Conservation (phyloP, 2,113 vertebrate species). For the Trinectes maculatus region DNA sequence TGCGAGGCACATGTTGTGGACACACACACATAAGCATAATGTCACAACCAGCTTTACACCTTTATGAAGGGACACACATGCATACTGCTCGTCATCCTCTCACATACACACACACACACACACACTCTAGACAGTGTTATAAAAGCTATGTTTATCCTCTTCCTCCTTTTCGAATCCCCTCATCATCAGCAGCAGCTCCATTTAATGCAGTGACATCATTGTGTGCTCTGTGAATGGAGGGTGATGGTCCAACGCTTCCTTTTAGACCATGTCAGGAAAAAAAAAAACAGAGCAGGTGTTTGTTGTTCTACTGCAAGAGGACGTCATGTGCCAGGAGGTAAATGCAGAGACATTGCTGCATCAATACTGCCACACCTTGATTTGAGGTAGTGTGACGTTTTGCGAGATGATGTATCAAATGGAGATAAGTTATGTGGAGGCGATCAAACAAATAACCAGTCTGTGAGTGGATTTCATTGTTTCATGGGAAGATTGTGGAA, state of each 20-base stretch:
- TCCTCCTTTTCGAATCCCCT: conserved; percentile 35
- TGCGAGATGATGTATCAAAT: conserved; percentile 39
- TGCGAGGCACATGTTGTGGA: conserved; percentile 19
- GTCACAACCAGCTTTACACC: conserved; percentile 8
- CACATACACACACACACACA: not conserved
- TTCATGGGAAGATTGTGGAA: not conserved
- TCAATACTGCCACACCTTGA: conserved; percentile 19
- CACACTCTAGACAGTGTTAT: conserved; percentile 4
- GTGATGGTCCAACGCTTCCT: conserved; percentile 51
- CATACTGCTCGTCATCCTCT: too few relatives aligned
- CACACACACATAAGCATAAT: not conserved
- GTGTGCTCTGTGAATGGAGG: conserved; percentile 38
- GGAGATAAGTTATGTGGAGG: not conserved
- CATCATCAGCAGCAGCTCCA: conserved; percentile 29
- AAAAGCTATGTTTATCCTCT: conserved; percentile 25
- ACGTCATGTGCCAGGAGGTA: conserved; percentile 7
- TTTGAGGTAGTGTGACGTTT: conserved; percentile 22
- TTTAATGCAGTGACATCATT: conserved; percentile 40
- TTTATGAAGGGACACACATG: not conserved
- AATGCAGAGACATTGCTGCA: conserved; percentile 9
- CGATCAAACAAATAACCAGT: too few relatives aligned
- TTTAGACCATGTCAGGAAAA: conserved; percentile 8
- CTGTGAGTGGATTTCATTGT: too few relatives aligned
- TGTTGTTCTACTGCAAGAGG: conserved; percentile 10
- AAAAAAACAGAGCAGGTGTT: conserved; percentile 33